These are phyloP conservation scores for Tetraneura akinire DNA, from an alignment of 1,140 invertebrate species.

Conservation along the genomic window DNA sequence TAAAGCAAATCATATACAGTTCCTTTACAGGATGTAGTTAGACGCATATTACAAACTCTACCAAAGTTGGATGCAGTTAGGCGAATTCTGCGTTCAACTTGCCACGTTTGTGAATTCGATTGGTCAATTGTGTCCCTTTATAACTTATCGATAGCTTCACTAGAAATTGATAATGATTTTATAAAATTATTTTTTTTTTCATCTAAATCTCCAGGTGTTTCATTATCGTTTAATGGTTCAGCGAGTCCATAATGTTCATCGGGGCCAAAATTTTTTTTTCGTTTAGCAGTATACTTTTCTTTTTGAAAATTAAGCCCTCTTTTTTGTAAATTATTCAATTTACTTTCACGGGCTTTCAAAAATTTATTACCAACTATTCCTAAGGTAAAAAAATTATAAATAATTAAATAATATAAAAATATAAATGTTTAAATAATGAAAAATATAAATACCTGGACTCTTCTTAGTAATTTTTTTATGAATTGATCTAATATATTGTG, in stretches of 20 bases:
- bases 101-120: conserved; percentile 17
- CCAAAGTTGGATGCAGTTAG: conserved; percentile 38
- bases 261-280: neutral
- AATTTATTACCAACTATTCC: conserved; percentile 21
- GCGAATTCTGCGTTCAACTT: conserved; percentile 7
- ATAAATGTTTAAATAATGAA: too few relatives aligned
- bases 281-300: conserved; percentile 8
- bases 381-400: conserved; percentile 14
- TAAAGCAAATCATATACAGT: conserved; percentile 6
- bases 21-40: neutral
- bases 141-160: conserved; percentile 1
- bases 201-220: neutral
- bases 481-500: neutral
- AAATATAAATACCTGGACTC: conserved; percentile 8
- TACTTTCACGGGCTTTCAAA: conserved; percentile 14
- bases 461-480: conserved; percentile 36
- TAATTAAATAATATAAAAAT: conserved; percentile 31
- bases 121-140: conserved; percentile 20
- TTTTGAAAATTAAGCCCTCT: conserved; percentile 7
- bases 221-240: conserved; percentile 9
- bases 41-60: conserved; percentile 3
- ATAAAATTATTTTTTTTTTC: neutral
- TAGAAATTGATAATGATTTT: conserved; percentile 1
- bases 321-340: conserved; percentile 12
- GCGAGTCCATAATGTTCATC: conserved; percentile 26